Base-by-base conservation (phyloP, 2,797 vertebrate species). In the Macroramphosus scolopax region DNA sequence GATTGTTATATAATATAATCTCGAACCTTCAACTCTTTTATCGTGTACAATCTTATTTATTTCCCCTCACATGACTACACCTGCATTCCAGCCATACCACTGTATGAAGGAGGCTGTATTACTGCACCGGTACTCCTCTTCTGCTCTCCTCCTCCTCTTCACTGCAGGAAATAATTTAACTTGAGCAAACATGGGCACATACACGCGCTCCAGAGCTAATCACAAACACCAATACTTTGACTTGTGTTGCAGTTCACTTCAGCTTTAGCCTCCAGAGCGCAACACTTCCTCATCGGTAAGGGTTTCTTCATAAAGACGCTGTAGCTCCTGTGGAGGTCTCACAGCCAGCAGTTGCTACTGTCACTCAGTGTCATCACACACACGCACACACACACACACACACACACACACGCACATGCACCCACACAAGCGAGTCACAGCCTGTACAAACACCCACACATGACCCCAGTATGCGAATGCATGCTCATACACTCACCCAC, bases 341-440 rank as follows among this genome's bases (percentile, higher is more conserved):
- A 24, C 48, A 66, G 86, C 79, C 82, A 77, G 58, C 92, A 94
- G 92, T 87, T 94, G 90, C 63, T 87, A 76, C 88, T 91, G 91
- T 95, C 92, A 92, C 89, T 98, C 92, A 93, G 69, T 70, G 70
- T 76, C 70, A 57, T 76, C 56, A 36, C 68, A 36, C 51, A 58
- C 75, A 64, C 57, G 65, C 67, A 32, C 56, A 37, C 62, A 44
- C 47, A 55, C 9, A 41, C 18, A 44, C 41, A 51, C 29, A 29
- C 31, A 25, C 40, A 44, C 10, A 5, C 15, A 35, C 5, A 35
- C 33, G 17, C 25, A 26, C 30, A 28, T 28, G 39, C 28, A 33
- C 25, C 24, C 24, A 24, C 40, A 43, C 35, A 33, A 36, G 47
- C 54, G 48, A 40, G 66, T 53, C 41, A 30, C 37, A 70, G 45